These are phyloP conservation scores for Calameuta idolon DNA, from an alignment of 2,888 invertebrate genomes.

Conservation along the genomic window DNA sequence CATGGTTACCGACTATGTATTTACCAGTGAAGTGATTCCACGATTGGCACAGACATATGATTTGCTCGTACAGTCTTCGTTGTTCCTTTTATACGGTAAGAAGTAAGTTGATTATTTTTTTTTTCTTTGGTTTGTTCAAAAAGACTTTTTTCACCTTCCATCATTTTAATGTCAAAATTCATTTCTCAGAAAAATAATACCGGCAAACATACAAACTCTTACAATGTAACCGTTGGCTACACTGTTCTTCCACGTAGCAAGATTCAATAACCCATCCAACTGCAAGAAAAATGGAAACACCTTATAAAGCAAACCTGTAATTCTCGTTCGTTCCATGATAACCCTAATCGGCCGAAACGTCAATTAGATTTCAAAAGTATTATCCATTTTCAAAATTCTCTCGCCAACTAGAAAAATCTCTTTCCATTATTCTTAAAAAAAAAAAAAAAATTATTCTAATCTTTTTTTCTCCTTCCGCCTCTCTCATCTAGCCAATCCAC, in stretches of 20 bases:
- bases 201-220: background rate
- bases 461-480: background rate
- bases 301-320: no score
- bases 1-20: background rate
- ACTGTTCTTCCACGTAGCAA: background rate
- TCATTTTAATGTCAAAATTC: background rate
- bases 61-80: background rate
- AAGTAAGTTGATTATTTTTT: background rate
- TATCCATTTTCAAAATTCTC: background rate
- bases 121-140: background rate
- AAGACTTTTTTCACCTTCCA: background rate
- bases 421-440: background rate
- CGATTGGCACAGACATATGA: background rate
- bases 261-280: background rate
- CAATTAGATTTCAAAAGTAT: background rate
- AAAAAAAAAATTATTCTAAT: background rate
- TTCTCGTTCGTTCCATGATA: background rate
- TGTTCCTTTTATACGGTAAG: background rate
- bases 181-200: background rate
- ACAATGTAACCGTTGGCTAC: background rate
- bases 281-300: background rate
- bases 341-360: background rate
- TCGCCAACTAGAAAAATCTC: background rate
- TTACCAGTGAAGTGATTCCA: background rate
- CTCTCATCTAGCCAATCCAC: background rate